Evolutionary conservation across 2,888 invertebrate species (phyloP), one percentile per base, ranked within the genome.

Genomic region (Cryptus armator): DNA sequence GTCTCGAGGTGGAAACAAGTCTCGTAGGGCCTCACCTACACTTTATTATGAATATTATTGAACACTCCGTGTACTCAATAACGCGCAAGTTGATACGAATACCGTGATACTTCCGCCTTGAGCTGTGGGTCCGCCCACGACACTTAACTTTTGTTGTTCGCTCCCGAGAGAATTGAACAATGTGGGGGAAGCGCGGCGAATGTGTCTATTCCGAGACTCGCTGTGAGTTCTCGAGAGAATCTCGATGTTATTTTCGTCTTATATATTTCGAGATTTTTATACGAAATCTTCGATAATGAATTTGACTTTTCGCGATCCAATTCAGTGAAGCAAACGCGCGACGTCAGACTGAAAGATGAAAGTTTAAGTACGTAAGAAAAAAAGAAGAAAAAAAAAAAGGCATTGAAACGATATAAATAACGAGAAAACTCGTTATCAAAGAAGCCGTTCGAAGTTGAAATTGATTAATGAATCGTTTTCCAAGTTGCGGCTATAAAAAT

Each of bases 81-180:
- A 67, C 59, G 56, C 37, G 66, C 77, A 66, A 16, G 71, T 64
- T 59, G 56, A 59, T 77, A 71, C 56, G 81, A 46, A 56, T 46
- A 62, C n/a, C 53, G 32, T 46, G 72, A 82, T 77, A 82, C 82
- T 82, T 82, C 82, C 82, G 82, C 66, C 59, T 59, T 37, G 76
- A 56, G 24, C 53, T 67, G 66, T 66, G 19, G 77, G 24, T 43
- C 56, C 77, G 82, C 77, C 82, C 77, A 82, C 82, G 44, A 64
- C 53, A 72, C 70, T 75, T 24, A 32, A 46, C 71, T 24, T 16
- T 16, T 43, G 56, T 56, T 56, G 56, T 56, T 19, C 56, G 10
- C 12, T 56, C 56, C 10, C 12, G 56, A 56, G 56, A 12, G 56
- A 56, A 56, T 56, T 24, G 5, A 24, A 59, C 19, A 29, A 59